Evolutionary conservation across 2,113 vertebrate genomes (phyloP).

Genomic region (Brachyhypopomus occidentalis): DNA sequence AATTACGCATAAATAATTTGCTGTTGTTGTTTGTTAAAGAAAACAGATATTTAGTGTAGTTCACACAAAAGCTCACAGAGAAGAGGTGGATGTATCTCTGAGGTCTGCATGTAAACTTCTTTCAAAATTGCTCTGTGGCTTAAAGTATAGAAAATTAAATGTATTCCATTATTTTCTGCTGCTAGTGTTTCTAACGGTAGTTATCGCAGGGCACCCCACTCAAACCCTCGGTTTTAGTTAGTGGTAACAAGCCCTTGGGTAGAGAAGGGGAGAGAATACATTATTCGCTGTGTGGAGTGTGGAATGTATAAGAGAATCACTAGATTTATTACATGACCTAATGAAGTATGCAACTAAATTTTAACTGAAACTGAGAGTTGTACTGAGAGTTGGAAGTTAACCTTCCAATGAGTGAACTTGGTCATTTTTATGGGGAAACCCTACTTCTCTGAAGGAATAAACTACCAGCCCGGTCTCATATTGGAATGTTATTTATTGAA

Average conservation of each 20-base stretch:
- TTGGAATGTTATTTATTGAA: background rate
- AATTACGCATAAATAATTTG: constrained; percentile 11
- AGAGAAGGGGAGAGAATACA: constrained; percentile 37
- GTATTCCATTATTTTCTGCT: constrained; percentile 9
- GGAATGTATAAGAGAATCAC: constrained; percentile 40
- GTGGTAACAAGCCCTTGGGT: constrained; percentile 16
- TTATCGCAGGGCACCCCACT: background rate
- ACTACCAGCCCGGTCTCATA: background rate
- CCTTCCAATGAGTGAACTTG: constrained; percentile 21
- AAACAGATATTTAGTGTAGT: background rate
- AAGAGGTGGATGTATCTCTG: background rate
- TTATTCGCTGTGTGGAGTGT: constrained; percentile 27
- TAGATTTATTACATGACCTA: constrained; percentile 46
- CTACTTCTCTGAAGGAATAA: background rate
- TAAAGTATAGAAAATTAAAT: background rate
- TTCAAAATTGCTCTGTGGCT: background rate
- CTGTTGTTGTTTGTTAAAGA: constrained; percentile 4
- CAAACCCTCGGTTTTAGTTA: constrained; percentile 28
- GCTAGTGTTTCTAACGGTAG: background rate
- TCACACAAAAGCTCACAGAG: background rate
- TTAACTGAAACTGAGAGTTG: constrained; percentile 36
- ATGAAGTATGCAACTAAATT: constrained; percentile 47
- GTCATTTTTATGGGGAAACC: background rate
- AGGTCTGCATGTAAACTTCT: background rate
- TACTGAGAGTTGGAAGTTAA: constrained; percentile 15